Evolutionary conservation across 2,113 vertebrate genomes (phyloP), one percentile per base, ranked within the genome.

Genomic region (Lophura nycthemera): DNA sequence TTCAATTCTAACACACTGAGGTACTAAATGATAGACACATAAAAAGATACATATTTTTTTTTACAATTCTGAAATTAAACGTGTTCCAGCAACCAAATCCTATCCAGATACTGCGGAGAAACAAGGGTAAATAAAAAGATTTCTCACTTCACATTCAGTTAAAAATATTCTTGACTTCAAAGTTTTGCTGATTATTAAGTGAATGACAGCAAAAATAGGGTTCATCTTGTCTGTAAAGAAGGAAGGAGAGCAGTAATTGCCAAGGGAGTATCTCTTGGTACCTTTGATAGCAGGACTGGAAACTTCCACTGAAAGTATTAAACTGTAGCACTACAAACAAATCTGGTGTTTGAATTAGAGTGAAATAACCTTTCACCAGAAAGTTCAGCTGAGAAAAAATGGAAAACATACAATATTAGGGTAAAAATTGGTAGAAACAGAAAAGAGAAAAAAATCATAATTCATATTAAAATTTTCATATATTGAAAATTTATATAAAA

Each of bases 161-260:
- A 77, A 87, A 88, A 84, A 56, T 83, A 82, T 54, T 42, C 27
- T 42, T 70, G 64, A 83, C 45, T 87, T 93, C 63, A 92, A 89
- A 95, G 70, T 87, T 72, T 63, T 85, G 34, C 16, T 50, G 34
- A 30, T 66, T 73, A 85, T 82, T 88, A 54, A 89, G 38, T 45
- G 43, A 93, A 75, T 42, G 30, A 50, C 36, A 80, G 43, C 38
- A 88, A 90, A 93, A 52, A 6, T 14, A 86, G 29, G 52, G 15
- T 8, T 82, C 48, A 75, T 86, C n/a, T 50, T 78, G 13, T 65
- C 45, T 88, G 8, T 15, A 85, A 90, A 81, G n/a, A 61, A 79
- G 69, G 16, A 64, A 36, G 42, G 38, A 63, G 45, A 40, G 5
- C 8, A 8, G 11, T 63, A 79, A 88, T 45, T 85, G 17, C 70